Percentiles rank a stretch among this genome's conserved stretches.
phyloP scores from a whole-genome alignment of 1,140 invertebrate species.

The Drosophila miranda region DNA sequence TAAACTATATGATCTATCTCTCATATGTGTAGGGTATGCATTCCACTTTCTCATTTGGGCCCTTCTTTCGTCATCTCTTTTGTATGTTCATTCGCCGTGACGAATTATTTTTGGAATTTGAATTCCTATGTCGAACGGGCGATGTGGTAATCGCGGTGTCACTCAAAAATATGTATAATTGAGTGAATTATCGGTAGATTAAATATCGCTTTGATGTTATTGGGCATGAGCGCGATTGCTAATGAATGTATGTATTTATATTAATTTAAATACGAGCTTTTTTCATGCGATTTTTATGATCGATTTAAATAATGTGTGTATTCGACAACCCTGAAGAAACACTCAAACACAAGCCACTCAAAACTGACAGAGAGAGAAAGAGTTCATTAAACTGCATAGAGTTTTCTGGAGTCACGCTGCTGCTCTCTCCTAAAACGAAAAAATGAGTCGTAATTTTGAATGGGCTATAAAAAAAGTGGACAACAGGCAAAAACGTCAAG shows the following conservation, averaged over 20 bases:
- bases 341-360: slow-evolving; percentile 5
- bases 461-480: too few species aligned
- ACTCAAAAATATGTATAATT: slow-evolving; percentile 7
- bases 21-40: slow-evolving; percentile 15
- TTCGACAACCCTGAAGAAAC: background rate
- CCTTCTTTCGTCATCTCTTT: slow-evolving; percentile 15
- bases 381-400: slow-evolving; percentile 38
- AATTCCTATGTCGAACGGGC: slow-evolving; percentile 13
- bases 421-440: too few species aligned
- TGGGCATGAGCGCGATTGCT: too few species aligned
- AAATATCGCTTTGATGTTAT: background rate
- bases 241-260: too few species aligned
- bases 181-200: slow-evolving; percentile 20
- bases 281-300: too few species aligned
- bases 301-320: too few species aligned
- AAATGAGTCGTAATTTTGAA: too few species aligned
- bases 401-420: too few species aligned
- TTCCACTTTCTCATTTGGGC: slow-evolving; percentile 30
- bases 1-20: slow-evolving; percentile 7
- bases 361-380: background rate
- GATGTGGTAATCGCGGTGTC: slow-evolving; percentile 3
- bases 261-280: too few species aligned
- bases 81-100: slow-evolving; percentile 12
- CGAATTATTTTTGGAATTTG: slow-evolving; percentile 56
- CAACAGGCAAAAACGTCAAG: too few species aligned